Conservation (phyloP, 2,113 vertebrate genomes). For the Amblyopsis rosae region DNA sequence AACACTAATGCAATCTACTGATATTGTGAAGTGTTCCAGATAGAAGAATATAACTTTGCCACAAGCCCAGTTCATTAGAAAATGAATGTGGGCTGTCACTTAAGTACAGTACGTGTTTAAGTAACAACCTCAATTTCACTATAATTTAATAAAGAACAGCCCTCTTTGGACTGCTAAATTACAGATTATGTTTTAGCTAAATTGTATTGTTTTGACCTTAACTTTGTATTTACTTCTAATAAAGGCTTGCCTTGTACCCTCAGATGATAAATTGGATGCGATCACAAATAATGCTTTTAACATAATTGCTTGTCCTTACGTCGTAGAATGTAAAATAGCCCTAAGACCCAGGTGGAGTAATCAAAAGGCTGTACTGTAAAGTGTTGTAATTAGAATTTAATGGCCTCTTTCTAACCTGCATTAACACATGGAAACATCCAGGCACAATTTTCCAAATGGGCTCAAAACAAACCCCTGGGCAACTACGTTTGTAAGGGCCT, state of each 20-base stretch:
- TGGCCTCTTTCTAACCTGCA: slow-evolving; percentile 86
- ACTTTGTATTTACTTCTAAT: slow-evolving; percentile 23
- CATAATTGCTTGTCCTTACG: slow-evolving; percentile 17
- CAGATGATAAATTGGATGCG: slow-evolving; percentile 30
- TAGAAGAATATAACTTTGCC: no score
- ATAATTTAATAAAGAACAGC: background rate
- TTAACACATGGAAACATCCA: slow-evolving; percentile 24
- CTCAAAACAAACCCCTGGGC: slow-evolving; percentile 18
- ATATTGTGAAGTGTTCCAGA: no score
- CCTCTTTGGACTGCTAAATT: background rate
- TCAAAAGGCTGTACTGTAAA: background rate
- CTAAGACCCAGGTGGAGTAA: slow-evolving; percentile 12
- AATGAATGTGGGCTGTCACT: background rate
- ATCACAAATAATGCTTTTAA: slow-evolving; percentile 39
- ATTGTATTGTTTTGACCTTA: slow-evolving; percentile 22
- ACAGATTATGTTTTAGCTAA: background rate
- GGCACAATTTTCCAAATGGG: slow-evolving; percentile 30
- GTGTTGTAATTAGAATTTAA: slow-evolving; percentile 24
- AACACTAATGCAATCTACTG: background rate
- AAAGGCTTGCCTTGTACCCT: slow-evolving; percentile 21
- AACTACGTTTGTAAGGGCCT: slow-evolving; percentile 7
- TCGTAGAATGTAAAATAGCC: slow-evolving; percentile 20
- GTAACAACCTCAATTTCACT: background rate
- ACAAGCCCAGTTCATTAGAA: no score
- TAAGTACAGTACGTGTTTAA: background rate